Percentiles rank a stretch among this genome's conserved stretches.
These are phyloP conservation scores for Aldrovandia affinis DNA, from an alignment of 2,797 vertebrate species.

Conservation along the genomic window DNA sequence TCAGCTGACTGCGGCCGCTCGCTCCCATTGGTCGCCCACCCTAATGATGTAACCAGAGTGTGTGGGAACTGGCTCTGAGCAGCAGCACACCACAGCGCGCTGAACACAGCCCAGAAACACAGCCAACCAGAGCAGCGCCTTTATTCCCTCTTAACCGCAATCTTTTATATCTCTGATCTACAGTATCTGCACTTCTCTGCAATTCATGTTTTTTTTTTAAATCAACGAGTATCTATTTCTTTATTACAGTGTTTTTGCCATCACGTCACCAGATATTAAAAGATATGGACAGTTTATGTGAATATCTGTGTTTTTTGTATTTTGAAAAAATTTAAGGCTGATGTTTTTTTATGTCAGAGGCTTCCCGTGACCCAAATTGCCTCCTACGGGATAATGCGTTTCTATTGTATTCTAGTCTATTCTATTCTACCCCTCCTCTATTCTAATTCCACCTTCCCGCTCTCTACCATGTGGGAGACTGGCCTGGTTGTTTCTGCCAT, in stretches of 20 bases:
- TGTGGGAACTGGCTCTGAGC: conserved; percentile 90
- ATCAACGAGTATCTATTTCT: background rate
- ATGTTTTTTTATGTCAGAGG: too few relatives aligned
- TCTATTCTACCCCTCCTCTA: too few relatives aligned
- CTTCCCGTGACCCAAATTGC: too few relatives aligned
- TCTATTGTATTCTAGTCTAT: too few relatives aligned
- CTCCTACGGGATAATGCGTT: too few relatives aligned
- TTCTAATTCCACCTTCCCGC: background rate
- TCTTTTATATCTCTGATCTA: background rate
- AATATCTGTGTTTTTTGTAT: background rate
- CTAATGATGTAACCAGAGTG: conserved; percentile 99
- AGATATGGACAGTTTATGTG: background rate
- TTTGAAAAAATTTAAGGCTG: background rate
- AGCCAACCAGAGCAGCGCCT: background rate
- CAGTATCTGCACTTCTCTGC: background rate
- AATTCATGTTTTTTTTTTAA: background rate
- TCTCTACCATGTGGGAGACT: background rate
- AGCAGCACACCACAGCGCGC: conserved; percentile 71
- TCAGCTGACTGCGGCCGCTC: conserved; percentile 84
- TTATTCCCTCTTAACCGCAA: background rate
- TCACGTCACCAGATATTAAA: background rate
- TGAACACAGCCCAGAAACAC: conserved; percentile 76
- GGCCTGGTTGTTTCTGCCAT: background rate
- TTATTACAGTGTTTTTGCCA: background rate
- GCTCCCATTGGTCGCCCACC: conserved; percentile 83